Evolutionary conservation across 1,140 invertebrate species (phyloP), one percentile per base, ranked within the genome.

Genomic region (Plectrocnemia conspersa): DNA sequence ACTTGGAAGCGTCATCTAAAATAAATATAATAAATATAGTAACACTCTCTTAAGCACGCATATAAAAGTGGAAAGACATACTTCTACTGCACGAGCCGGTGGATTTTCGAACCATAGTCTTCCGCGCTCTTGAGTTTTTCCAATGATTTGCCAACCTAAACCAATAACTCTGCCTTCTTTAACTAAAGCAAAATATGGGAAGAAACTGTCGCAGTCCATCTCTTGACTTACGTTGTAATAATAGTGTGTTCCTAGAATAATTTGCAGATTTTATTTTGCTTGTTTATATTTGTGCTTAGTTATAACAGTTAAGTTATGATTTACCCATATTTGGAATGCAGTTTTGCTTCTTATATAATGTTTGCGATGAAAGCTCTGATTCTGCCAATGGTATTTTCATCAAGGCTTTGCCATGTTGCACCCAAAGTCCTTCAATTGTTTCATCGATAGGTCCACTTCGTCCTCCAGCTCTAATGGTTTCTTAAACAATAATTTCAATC

Each of bases 291-390:
- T 7, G 6, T 29, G 27, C n/a, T 7, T 7, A 7, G 27, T 29
- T 29, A 7, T 29, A 29, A 42, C 3, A 5, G 19, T 48, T 33
- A 19, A 29, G 15, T 33, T 13, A 22, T n/a, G 16, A 32, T 11
- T 56, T 60, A 74, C 71, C 72, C 70, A 73, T 73, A 40, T 71
- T 72, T 13, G 69, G 70, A n/a, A 73, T 65, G 53, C 72, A 74
- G 55, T 72, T 72, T 53, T 73, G 67, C 56, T 72, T 73, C 53
- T 69, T 71, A 54, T 66, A 74, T 0, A 66, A 50, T 0, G 71
- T 71, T 35, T 58, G 40, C 11, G 63, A 66, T 32, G 64, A 64
- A 0, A 72, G 50, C 21, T 71, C 68, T 0, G 60, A 62, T 46
- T 72, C 71, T 1, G 65, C 64, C 47, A 63, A 66, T 0, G 72